These are phyloP conservation scores for Epinephelus lanceolatus DNA, from an alignment of 2,113 vertebrate species.

Conservation along the genomic window DNA sequence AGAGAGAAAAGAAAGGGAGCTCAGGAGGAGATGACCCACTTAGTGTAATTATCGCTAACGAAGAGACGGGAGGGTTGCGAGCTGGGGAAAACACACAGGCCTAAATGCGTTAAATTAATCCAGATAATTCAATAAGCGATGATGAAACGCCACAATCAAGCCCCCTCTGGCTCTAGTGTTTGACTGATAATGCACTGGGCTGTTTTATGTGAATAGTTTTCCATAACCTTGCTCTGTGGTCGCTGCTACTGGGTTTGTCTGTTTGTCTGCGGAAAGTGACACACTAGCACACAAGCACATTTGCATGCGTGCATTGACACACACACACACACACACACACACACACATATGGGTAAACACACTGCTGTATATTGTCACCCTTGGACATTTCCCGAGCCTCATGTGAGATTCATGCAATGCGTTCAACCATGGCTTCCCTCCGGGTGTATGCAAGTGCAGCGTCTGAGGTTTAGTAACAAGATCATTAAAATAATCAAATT, in stretches of 20 bases:
- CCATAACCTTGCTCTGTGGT: conserved; percentile 68
- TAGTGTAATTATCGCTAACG: conserved; percentile 83
- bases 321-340: conserved; percentile 26
- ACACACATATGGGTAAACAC: conserved; percentile 54
- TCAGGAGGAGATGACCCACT: conserved; percentile 81
- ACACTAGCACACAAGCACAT: conserved; percentile 45
- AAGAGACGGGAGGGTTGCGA: conserved; percentile 79
- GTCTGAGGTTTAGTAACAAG: conserved; percentile 81
- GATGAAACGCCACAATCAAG: conserved; percentile 83
- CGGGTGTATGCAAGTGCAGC: conserved; percentile 72
- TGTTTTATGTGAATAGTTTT: conserved; percentile 73
- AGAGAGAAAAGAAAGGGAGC: conserved; percentile 58
- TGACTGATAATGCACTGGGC: conserved; percentile 77
- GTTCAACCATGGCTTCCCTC: conserved; percentile 76
- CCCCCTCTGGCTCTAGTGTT: conserved; percentile 75
- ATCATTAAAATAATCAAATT: conserved; percentile 90
- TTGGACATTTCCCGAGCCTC: conserved; percentile 71
- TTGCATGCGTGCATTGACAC: conserved; percentile 35
- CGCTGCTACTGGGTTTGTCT: conserved; percentile 42
- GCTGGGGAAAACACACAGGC: conserved; percentile 79
- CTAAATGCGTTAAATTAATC: conserved; percentile 85
- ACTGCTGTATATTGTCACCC: conserved; percentile 65
- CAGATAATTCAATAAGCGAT: conserved; percentile 83
- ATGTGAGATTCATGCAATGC: conserved; percentile 79
- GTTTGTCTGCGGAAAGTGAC: conserved; percentile 45